Percentiles rank a stretch among this genome's conserved stretches.
phyloP scores from a whole-genome alignment of 2,888 invertebrate species.

The Oxytorus armatus region DNA sequence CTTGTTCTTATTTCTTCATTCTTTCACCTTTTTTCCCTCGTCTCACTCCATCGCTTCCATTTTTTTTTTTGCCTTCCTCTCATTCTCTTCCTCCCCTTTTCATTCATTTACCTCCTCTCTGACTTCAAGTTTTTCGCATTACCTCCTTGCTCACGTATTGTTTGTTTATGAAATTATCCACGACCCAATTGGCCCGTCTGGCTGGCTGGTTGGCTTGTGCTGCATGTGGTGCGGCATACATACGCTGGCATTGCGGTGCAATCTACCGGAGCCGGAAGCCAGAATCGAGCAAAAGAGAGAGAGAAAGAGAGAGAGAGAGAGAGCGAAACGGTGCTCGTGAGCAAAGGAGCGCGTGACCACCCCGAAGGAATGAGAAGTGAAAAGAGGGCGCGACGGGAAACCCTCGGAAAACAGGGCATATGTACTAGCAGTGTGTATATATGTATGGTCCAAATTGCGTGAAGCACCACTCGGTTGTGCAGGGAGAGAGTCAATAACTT shows the following conservation, averaged over 20 bases:
- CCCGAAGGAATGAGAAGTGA: slow-evolving; percentile 36
- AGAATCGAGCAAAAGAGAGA: slow-evolving; percentile 54
- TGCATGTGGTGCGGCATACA: slow-evolving; percentile 20
- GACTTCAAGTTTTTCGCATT: slow-evolving; percentile 60
- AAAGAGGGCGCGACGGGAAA: slow-evolving; percentile 23
- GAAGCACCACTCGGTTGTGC: neutral
- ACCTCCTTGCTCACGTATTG: slow-evolving; percentile 71
- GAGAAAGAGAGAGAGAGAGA: slow-evolving; percentile 27
- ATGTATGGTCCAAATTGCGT: slow-evolving; percentile 9
- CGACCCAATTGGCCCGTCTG: slow-evolving; percentile 77
- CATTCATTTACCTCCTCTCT: slow-evolving; percentile 4
- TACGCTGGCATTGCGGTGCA: slow-evolving; percentile 69
- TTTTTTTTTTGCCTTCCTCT: slow-evolving; percentile 15
- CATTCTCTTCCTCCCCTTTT: slow-evolving; percentile 9
- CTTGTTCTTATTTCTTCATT: slow-evolving; percentile 7
- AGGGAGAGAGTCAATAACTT: slow-evolving; percentile 25
- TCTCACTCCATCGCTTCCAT: neutral
- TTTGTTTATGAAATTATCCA: slow-evolving; percentile 79
- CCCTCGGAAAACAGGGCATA: slow-evolving; percentile 10
- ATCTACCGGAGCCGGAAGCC: slow-evolving; percentile 65
- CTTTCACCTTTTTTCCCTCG: slow-evolving; percentile 9
- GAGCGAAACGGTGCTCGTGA: slow-evolving; percentile 27
- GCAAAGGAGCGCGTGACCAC: slow-evolving; percentile 22
- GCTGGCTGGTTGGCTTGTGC: slow-evolving; percentile 61
- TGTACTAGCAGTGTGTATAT: neutral